These are phyloP conservation scores for Patella caerulea DNA, from an alignment of 2,888 invertebrate genomes.

Conservation along the genomic window DNA sequence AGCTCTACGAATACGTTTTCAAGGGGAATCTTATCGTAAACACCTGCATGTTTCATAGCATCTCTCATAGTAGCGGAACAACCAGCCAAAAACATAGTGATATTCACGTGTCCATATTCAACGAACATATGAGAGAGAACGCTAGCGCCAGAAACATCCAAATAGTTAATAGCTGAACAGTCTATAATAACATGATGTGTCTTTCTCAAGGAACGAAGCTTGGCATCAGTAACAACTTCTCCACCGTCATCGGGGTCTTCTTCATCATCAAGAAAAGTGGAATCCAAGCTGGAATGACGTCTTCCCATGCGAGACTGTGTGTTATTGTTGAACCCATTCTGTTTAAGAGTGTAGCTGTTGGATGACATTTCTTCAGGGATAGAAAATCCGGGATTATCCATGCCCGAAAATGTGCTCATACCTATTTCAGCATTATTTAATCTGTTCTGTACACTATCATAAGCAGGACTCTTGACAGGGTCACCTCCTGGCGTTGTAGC, in stretches of 20 bases:
- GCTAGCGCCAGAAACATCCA: conserved; percentile 63
- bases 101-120: conserved; percentile 61
- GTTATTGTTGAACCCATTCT: conserved; percentile 23
- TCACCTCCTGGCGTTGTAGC: conserved; percentile 18
- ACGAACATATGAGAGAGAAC: conserved; percentile 57
- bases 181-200: conserved; percentile 62
- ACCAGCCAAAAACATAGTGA: conserved; percentile 56
- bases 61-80: conserved; percentile 50
- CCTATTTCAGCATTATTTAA: conserved; percentile 13
- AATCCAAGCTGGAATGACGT: conserved; percentile 32
- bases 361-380: conserved; percentile 35
- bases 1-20: conserved; percentile 55
- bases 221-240: conserved; percentile 52
- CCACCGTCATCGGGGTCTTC: conserved; percentile 57
- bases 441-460: background rate
- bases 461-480: conserved; percentile 14
- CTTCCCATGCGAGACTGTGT: conserved; percentile 26
- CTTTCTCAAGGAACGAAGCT: conserved; percentile 52
- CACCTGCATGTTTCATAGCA: conserved; percentile 56
- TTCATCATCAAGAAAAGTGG: conserved; percentile 32
- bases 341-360: conserved; percentile 19
- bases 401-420: conserved; percentile 32
- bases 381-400: conserved; percentile 43
- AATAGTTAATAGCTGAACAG: conserved; percentile 58
- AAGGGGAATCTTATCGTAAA: conserved; percentile 55